Base-by-base conservation (phyloP, 2,797 vertebrate genomes). In the Phrynocephalus vlangalii region DNA sequence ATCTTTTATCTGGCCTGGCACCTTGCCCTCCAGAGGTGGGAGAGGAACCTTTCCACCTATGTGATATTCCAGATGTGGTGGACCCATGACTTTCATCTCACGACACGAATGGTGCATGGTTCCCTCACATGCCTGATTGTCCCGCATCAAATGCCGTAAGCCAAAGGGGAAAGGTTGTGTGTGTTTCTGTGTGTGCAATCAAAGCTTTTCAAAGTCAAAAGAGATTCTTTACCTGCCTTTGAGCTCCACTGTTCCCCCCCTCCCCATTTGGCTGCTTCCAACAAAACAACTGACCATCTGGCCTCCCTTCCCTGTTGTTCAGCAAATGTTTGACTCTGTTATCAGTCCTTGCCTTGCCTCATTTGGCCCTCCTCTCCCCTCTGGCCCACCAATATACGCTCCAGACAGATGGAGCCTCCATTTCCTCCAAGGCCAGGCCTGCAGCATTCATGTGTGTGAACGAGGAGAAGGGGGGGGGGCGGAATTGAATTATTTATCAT, bases 401-500 rank as follows among this genome's bases (percentile, higher is more conserved):
- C 79, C 1, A 50, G 93, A 92, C 95, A 96, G 95, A 95, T 96
- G 95, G 95, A 96, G 92, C 89, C 87, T 94, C 92, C 95, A 90
- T 50, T 0, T 84, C 82, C 92, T 82, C 86, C 0, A 86, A 95
- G 92, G 87, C 91, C 93, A 81, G 67, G 90, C 90, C 92, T 22
- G 81, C 91, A 91, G 92, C 94, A 95, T 95, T 96, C 95, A 95
- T 95, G 94, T 95, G 94, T 95, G 91, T 95, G 93, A 96, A 95
- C 94, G 95, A n/a, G n/a, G 60, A 56, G 52, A 56, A 56, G 52
- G 20, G 2, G 60, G 60, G 5, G 18, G 3, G n/a, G n/a, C 24
- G 8, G 24, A 94, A 95, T 92, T 95, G 92, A 95, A 96, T 96
- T 96, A 96, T 96, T 95, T 96, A 96, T 95, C 93, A 91, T 92